A percentile compares a stretch with the other conserved stretches of the same genome.
Conservation (phyloP, 2,113 vertebrate species). For the Psilopogon haemacephalus region DNA sequence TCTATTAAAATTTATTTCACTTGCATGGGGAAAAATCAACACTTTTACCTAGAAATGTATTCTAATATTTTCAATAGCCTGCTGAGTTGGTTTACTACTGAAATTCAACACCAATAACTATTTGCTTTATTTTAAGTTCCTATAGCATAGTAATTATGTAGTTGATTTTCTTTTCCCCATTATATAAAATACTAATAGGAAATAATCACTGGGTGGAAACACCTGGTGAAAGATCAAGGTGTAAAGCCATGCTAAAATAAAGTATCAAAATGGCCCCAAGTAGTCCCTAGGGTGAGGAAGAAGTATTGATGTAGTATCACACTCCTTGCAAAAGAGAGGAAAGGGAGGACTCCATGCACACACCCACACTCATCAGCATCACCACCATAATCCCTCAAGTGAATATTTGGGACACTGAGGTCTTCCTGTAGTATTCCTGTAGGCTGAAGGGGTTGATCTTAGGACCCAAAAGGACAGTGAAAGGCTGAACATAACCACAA, state of each 20-base stretch:
- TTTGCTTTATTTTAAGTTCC: not conserved
- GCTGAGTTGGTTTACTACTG: not conserved
- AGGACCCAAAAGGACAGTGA: not conserved
- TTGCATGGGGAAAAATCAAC: not conserved
- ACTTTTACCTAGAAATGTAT: not conserved
- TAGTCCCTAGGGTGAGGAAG: not conserved
- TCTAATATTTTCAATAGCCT: not conserved
- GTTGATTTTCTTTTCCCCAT: not conserved
- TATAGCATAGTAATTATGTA: not conserved
- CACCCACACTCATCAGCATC: not conserved
- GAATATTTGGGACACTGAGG: not conserved
- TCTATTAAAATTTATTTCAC: not conserved
- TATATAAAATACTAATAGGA: not conserved
- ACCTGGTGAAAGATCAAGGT: not conserved
- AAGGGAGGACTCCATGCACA: too few species aligned
- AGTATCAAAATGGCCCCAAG: not conserved
- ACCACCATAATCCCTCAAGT: not conserved
- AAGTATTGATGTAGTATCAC: not conserved
- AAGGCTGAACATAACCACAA: not conserved
- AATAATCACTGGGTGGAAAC: not conserved
- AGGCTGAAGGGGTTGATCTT: not conserved
- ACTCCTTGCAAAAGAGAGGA: not conserved
- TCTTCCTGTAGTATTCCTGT: accelerated
- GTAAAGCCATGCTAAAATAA: not conserved
- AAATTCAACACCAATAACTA: not conserved